phyloP scores from a whole-genome alignment of 1,140 invertebrate species.

The Drosophila sechellia region DNA sequence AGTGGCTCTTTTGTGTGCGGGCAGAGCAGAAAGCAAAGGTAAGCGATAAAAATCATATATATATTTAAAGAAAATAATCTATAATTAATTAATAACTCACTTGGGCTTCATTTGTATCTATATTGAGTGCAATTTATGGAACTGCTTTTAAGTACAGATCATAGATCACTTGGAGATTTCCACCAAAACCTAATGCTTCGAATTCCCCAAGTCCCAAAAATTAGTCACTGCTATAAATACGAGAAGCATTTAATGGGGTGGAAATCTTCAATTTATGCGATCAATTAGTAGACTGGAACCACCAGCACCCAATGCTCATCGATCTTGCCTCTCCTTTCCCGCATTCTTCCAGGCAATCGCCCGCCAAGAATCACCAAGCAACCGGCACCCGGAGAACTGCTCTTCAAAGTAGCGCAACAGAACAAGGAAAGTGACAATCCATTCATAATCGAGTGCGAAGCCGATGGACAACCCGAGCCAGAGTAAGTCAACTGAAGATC shows the following conservation, averaged over 20 bases:
- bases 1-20: constrained; percentile 61
- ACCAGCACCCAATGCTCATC: constrained; percentile 4
- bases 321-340: not conserved
- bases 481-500: constrained; percentile 87
- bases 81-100: constrained; percentile 2
- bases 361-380: constrained; percentile 95
- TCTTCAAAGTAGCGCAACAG: constrained; percentile 94
- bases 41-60: no score
- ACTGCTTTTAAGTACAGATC: not conserved
- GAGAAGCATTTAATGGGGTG: not conserved
- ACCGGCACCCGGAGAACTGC: constrained; percentile 93
- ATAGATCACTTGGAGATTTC: constrained; percentile 34
- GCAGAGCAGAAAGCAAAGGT: constrained; percentile 68
- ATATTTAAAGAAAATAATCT: no score
- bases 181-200: no score
- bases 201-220: constrained; percentile 21
- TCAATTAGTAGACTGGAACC: constrained; percentile 54
- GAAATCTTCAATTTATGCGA: constrained; percentile 62
- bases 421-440: constrained; percentile 95
- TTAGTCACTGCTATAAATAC: constrained; percentile 50
- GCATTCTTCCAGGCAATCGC: constrained; percentile 88
- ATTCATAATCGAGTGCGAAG: constrained; percentile 97
- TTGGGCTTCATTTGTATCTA: not conserved
- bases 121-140: not conserved
- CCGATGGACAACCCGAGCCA: constrained; percentile 95